A percentile compares a stretch with the other conserved stretches of the same genome.
Evolutionary conservation across 2,888 invertebrate genomes (phyloP).

Genomic region (Mythimna albipuncta): DNA sequence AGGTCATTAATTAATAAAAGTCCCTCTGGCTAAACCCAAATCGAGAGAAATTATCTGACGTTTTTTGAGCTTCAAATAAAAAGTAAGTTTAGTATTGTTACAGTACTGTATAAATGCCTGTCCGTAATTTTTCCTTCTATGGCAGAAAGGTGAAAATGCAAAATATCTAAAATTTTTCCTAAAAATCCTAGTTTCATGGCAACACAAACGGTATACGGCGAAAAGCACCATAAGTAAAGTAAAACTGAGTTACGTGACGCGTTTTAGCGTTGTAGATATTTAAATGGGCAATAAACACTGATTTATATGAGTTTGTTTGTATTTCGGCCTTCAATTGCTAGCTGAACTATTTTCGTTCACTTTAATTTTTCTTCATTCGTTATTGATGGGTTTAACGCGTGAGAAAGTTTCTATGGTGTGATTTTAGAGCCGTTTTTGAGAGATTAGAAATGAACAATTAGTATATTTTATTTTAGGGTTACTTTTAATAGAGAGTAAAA

Average conservation of each 20-base stretch:
- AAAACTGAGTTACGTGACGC: constrained; percentile 78
- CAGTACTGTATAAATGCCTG: neutral
- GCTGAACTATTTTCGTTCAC: constrained; percentile 71
- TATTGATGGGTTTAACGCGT: constrained; percentile 73
- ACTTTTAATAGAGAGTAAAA: neutral
- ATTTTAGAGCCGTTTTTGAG: constrained; percentile 1
- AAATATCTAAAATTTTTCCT: neutral
- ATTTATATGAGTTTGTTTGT: constrained; percentile 77
- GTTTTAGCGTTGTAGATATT: constrained; percentile 77
- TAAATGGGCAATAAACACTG: constrained; percentile 81
- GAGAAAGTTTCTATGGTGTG: constrained; percentile 50
- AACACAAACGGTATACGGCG: constrained; percentile 61
- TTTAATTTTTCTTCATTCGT: constrained; percentile 69
- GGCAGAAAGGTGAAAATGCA: neutral
- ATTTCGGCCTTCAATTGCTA: constrained; percentile 71
- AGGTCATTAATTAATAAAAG: too few relatives aligned
- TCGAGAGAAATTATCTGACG: too few relatives aligned
- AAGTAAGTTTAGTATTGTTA: neutral
- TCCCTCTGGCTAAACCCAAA: too few relatives aligned
- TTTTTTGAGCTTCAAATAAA: too few relatives aligned
- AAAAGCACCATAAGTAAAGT: constrained; percentile 67
- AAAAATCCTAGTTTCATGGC: constrained; percentile 57
- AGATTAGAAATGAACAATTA: neutral
- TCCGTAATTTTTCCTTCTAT: neutral
- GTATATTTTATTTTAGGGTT: neutral